Conservation (phyloP, 2,888 invertebrate species). For the Plebejus melissa region DNA sequence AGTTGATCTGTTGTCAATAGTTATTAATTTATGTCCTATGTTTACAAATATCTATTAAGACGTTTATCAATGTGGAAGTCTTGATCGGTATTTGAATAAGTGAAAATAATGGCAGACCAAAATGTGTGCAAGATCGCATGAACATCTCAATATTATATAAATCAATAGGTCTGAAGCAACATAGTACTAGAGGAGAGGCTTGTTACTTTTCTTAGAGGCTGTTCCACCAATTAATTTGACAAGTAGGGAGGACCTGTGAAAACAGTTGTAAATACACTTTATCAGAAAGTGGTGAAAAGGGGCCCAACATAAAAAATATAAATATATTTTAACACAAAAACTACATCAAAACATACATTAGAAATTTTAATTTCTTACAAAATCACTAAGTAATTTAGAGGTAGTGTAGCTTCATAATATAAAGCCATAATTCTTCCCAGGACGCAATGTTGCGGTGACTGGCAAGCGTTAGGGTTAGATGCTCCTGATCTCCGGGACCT, state of each 20-base stretch:
- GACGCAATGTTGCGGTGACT: conserved; percentile 39
- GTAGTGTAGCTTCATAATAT: conserved; percentile 32
- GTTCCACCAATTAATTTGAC: no score
- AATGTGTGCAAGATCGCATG: no score
- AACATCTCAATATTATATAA: no score
- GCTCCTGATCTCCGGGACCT: conserved; percentile 40
- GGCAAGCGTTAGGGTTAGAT: conserved; percentile 42
- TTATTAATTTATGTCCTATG: background rate
- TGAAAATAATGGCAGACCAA: background rate
- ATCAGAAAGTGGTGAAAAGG: no score
- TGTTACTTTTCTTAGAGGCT: no score
- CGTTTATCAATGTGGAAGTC: background rate
- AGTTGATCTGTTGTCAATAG: background rate
- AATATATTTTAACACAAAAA: background rate
- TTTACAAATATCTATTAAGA: background rate
- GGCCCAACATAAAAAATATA: background rate
- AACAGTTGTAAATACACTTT: no score
- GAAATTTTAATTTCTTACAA: background rate
- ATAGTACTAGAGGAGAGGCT: no score
- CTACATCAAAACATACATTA: background rate
- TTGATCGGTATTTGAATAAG: background rate
- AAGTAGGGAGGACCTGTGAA: no score
- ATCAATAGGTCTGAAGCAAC: no score
- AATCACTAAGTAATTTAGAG: conserved; percentile 32
- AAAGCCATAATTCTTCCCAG: conserved; percentile 40